Conservation (phyloP, 2,888 invertebrate species). For the Ctena decussata region DNA sequence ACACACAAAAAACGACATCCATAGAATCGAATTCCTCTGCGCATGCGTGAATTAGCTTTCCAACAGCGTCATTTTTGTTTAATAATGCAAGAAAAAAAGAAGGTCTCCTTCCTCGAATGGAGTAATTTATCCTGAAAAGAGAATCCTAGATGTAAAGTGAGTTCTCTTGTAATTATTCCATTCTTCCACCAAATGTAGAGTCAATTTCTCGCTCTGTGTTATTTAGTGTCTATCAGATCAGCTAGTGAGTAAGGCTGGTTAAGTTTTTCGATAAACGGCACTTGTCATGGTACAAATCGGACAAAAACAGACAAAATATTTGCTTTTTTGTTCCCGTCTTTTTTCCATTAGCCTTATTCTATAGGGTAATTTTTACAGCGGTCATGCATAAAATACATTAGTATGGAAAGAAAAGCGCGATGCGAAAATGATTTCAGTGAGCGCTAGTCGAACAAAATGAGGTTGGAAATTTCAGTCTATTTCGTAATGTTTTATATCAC, state of each 20-base stretch:
- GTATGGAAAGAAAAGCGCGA: no score
- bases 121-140: not conserved
- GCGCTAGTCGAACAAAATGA: no score
- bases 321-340: not conserved
- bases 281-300: not conserved
- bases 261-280: conserved; percentile 9
- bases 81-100: not conserved
- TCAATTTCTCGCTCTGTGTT: not conserved
- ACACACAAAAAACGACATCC: not conserved
- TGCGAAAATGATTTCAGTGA: no score
- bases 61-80: not conserved
- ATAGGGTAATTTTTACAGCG: no score
- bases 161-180: not conserved
- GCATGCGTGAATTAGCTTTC: not conserved
- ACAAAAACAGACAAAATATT: not conserved
- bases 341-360: no score
- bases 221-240: conserved; percentile 7
- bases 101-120: not conserved
- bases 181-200: not conserved
- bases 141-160: not conserved
- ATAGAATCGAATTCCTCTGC: not conserved
- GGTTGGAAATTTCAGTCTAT: no score
- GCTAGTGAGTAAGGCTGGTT: conserved; percentile 2
- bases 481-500: no score
- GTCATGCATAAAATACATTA: no score